phyloP scores from a whole-genome alignment of 2,888 invertebrate species.

The Amphiduros pacificus region DNA sequence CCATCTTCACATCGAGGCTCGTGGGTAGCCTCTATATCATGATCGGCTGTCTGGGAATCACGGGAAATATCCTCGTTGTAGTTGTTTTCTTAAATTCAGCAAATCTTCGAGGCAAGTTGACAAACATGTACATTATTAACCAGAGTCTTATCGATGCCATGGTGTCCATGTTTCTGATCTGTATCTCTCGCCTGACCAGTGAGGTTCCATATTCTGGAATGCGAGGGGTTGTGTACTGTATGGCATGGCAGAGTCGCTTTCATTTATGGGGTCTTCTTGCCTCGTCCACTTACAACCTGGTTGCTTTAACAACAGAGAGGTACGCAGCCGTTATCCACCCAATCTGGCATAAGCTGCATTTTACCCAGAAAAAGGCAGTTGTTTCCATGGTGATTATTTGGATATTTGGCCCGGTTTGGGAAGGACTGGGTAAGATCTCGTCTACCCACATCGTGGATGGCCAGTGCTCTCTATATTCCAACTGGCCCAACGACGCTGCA shows the following conservation, averaged over 20 bases:
- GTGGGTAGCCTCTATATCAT: slow-evolving; percentile 1
- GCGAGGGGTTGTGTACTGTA: neutral
- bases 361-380: neutral
- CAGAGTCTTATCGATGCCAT: slow-evolving; percentile 8
- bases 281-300: slow-evolving; percentile 13
- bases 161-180: slow-evolving; percentile 4
- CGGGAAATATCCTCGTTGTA: neutral
- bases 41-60: slow-evolving; percentile 3
- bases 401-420: slow-evolving; percentile 14
- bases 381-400: neutral
- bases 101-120: slow-evolving; percentile 2
- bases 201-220: neutral
- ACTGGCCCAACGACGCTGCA: slow-evolving; percentile 1
- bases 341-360: slow-evolving; percentile 11
- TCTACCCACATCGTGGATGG: neutral
- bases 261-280: slow-evolving; percentile 6
- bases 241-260: neutral
- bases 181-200: neutral
- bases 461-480: slow-evolving; percentile 5
- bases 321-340: slow-evolving; percentile 11
- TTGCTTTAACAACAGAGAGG: slow-evolving; percentile 3
- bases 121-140: slow-evolving; percentile 15
- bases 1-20: neutral
- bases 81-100: neutral
- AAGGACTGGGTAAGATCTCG: slow-evolving; percentile 1